Evolutionary conservation across 2,888 invertebrate species (phyloP), one percentile per base, ranked within the genome.

Genomic region (Keiferia lycopersicella): DNA sequence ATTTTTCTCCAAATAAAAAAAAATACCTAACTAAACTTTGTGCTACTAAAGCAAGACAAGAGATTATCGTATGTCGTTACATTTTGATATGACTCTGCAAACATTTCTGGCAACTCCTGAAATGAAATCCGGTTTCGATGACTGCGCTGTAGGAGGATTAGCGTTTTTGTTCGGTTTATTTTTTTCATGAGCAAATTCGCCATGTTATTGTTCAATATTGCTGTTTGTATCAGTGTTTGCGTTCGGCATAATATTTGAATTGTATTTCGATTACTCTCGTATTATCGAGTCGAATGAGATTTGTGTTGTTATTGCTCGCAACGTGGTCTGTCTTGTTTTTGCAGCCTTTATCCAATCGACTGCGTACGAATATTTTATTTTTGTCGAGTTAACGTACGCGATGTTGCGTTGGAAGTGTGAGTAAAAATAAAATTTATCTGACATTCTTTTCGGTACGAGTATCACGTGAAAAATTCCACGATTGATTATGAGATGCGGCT

Each of bases 131-230:
- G 67, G 65, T 74, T 76, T 75, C 65, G 65, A 69, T 64, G 66
- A 67, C 34, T 16, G 57, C 57, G 34, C 57, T 16, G 16, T 30
- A 30, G 11, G 69, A 71, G 72, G 73, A 76, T 80, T 76, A 76
- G 75, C 72, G 73, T 76, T 79, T 76, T 76, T 69, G 75, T 70
- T 75, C 68, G 69, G 74, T 34, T 51, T 56, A 76, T 74, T 78
- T 76, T 78, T 78, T 75, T 75, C 71, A 74, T 58, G 75, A 76
- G 69, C 67, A 70, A 75, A 75, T 76, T 77, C 71, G 64, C 68
- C 71, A 68, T 71, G 78, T 77, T 77, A 77, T 80, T 80, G 76
- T 83, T 82, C 77, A 71, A 78, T 79, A 79, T 75, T 71, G 64
- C 63, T 77, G 69, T 80, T 77, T 75, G 73, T 74, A 70, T 73